A percentile compares a stretch with the other conserved stretches of the same genome.
Conservation (phyloP, 1,140 invertebrate genomes). For the Danaus melanippus region DNA sequence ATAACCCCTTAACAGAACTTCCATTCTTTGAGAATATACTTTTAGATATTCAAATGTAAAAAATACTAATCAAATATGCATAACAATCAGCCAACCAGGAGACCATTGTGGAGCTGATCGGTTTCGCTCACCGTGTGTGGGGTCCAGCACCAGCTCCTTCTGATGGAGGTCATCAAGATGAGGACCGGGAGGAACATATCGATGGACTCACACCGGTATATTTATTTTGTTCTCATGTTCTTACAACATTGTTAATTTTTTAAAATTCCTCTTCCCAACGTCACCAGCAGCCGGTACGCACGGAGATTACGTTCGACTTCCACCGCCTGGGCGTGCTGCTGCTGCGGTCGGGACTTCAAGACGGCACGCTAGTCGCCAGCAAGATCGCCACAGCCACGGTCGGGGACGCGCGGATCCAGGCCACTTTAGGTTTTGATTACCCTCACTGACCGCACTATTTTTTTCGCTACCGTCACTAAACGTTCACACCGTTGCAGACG, state of each 20-base stretch:
- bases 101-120: slow-evolving; percentile 92
- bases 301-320: slow-evolving; percentile 93
- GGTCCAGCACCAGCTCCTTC: slow-evolving; percentile 19
- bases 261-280: too few relatives aligned
- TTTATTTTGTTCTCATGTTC: too few relatives aligned
- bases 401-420: slow-evolving; percentile 90
- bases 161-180: background rate
- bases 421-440: slow-evolving; percentile 78
- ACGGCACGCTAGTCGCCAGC: slow-evolving; percentile 80
- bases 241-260: too few relatives aligned
- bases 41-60: background rate
- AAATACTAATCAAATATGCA: slow-evolving; percentile 7
- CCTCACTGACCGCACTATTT: background rate
- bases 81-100: slow-evolving; percentile 88
- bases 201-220: too few relatives aligned
- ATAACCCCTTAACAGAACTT: too few relatives aligned
- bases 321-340: slow-evolving; percentile 91
- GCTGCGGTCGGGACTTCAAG: slow-evolving; percentile 82
- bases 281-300: slow-evolving; percentile 53
- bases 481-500: slow-evolving; percentile 35
- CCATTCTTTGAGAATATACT: too few relatives aligned
- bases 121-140: slow-evolving; percentile 84
- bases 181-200: too few relatives aligned
- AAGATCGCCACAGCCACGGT: slow-evolving; percentile 96
- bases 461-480: too few relatives aligned